Evolutionary conservation across 1,140 invertebrate species (phyloP).

Genomic region (Lineus longissimus): DNA sequence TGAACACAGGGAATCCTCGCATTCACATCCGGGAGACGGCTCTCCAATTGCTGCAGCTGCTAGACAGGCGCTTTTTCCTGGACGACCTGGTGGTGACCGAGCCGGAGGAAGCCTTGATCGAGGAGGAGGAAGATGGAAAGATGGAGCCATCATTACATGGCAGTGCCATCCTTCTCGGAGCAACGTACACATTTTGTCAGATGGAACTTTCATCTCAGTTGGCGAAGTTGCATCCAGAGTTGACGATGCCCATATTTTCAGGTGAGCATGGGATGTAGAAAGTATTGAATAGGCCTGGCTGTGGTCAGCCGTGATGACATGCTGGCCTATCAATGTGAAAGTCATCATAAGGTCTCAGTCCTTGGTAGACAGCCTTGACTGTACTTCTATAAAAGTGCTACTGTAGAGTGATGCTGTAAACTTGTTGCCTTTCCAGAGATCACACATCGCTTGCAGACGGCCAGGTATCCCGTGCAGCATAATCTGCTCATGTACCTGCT

Average conservation of each 20-base stretch:
- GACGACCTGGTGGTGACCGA: slow-evolving; percentile 61
- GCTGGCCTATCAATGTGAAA: too few relatives aligned
- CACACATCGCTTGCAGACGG: slow-evolving; percentile 93
- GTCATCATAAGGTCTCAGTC: slow-evolving; percentile 8
- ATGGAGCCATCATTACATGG: slow-evolving; percentile 49
- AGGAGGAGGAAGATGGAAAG: slow-evolving; percentile 35
- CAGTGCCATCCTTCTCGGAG: slow-evolving; percentile 73
- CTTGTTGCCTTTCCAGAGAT: slow-evolving; percentile 68
- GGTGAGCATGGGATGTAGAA: slow-evolving; percentile 61
- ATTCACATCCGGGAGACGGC: slow-evolving; percentile 89
- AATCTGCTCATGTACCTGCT: slow-evolving; percentile 85
- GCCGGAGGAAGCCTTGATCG: slow-evolving; percentile 31
- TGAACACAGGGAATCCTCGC: slow-evolving; percentile 91
- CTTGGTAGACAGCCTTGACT: slow-evolving; percentile 8
- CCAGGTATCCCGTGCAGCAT: slow-evolving; percentile 81
- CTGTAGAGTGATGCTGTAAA: not conserved
- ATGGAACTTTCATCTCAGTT: slow-evolving; percentile 86
- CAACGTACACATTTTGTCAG: slow-evolving; percentile 86
- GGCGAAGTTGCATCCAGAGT: slow-evolving; percentile 87
- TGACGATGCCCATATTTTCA: slow-evolving; percentile 99
- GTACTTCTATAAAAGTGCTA: not conserved
- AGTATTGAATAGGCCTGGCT: slow-evolving; percentile 4
- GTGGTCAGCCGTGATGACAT: too few relatives aligned
- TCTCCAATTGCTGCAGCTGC: slow-evolving; percentile 84
- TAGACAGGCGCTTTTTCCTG: slow-evolving; percentile 89